Conservation (phyloP, 2,113 vertebrate genomes). For the Gulo gulo region DNA sequence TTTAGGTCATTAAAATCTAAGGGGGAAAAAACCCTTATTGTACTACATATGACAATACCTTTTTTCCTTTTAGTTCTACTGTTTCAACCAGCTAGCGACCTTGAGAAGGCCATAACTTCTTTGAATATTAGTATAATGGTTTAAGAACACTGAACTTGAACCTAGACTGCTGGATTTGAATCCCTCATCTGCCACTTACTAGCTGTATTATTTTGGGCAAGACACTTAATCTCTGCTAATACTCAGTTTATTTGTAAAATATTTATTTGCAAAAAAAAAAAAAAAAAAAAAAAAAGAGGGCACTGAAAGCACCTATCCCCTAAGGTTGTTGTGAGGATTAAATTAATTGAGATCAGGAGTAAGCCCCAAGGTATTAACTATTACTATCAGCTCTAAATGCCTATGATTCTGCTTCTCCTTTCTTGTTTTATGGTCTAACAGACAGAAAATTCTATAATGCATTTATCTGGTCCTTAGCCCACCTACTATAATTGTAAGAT, state of each 20-base stretch:
- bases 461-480: background rate
- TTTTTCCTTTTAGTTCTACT: background rate
- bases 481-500: background rate
- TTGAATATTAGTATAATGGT: background rate
- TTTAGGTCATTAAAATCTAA: background rate
- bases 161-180: background rate
- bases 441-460: background rate
- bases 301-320: background rate
- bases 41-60: background rate
- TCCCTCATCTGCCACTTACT: background rate
- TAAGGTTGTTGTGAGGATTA: background rate
- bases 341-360: background rate
- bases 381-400: background rate
- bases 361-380: slow-evolving; percentile 11
- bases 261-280: background rate
- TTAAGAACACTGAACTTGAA: background rate
- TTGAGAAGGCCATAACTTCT: background rate
- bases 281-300: background rate
- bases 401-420: background rate
- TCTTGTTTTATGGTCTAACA: background rate
- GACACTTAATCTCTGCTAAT: background rate
- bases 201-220: background rate
- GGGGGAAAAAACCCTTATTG: background rate
- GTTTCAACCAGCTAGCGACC: background rate
- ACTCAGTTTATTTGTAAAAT: background rate